Conservation (phyloP, 2,797 vertebrate genomes). For the Brachymystax lenok region DNA sequence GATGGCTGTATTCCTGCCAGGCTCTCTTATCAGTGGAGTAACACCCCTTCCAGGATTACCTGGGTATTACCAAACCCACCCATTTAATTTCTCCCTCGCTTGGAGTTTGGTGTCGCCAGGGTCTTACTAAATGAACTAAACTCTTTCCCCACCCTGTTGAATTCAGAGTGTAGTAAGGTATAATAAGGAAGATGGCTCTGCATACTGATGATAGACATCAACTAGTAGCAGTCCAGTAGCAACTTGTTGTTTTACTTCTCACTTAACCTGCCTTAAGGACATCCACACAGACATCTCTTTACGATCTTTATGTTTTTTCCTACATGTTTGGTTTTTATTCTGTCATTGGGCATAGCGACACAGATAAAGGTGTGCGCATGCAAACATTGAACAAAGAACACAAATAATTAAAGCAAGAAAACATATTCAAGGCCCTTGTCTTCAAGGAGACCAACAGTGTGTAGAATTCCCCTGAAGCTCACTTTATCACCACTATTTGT, state of each 20-base stretch:
- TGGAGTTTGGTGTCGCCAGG: conserved; percentile 5
- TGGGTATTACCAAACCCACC: conserved; percentile 30
- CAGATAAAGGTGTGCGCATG: not conserved
- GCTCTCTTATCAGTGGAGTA: conserved; percentile 17
- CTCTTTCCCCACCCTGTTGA: conserved; percentile 8
- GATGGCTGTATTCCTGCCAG: conserved; percentile 24
- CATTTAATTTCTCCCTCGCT: conserved; percentile 18
- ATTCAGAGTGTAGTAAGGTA: not conserved
- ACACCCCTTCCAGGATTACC: conserved; percentile 24
- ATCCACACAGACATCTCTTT: not conserved
- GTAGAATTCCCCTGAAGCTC: conserved; percentile 41
- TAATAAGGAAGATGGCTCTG: not conserved
- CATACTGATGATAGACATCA: not conserved
- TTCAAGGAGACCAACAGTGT: conserved; percentile 27
- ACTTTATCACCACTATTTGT: conserved; percentile 16
- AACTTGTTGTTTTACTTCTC: not conserved
- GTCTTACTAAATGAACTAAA: conserved; percentile 15
- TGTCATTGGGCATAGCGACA: conserved; percentile 31
- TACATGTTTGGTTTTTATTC: conserved; percentile 18
- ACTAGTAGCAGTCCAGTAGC: not conserved
- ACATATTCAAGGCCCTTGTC: conserved; percentile 34
- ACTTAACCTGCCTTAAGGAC: not conserved
- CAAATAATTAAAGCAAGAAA: conserved; percentile 41
- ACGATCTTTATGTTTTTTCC: conserved; percentile 16
- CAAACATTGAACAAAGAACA: conserved; percentile 7